Evolutionary conservation across 2,888 invertebrate species (phyloP), one percentile per base, ranked within the genome.

Genomic region (Drosophila nr. perissopoda): DNA sequence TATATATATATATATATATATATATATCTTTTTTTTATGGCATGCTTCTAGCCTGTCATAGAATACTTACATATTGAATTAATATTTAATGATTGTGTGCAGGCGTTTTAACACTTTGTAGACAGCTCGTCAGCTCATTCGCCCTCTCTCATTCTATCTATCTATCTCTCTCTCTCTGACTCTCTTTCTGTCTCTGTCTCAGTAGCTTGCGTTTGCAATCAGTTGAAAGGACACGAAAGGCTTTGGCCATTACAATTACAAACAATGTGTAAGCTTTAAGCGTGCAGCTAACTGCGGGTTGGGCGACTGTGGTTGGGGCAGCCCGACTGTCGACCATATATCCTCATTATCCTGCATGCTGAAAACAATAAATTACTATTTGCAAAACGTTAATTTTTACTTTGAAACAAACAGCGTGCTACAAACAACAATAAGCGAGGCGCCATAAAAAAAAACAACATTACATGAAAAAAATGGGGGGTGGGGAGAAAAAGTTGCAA

Each of bases 311-410:
- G 49, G 25, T n/a, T n/a, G 33, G 18, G 53, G 4, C 48, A 13
- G 49, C 57, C 56, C 58, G 53, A 48, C 59, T 51, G 70, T 52
- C 59, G 61, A 59, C 73, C 66, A 81, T 87, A 79, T 85, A 85
- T 89, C 79, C 85, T 85, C 89, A 88, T 85, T 89, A 86, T 85
- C 79, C 86, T 72, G 79, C 68, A 83, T 83, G 89, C 87, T 82
- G 82, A 87, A 83, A 89, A 84, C 89, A 88, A 86, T 86, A 86
- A 86, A 86, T 86, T 89, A 89, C 89, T 89, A 86, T 86, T 89
- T 89, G 85, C 85, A 88, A 89, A 88, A 84, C 82, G 85, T 88
- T 89, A 88, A 86, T 86, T 86, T 88, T 89, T 84, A 89, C 85
- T 82, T 56, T 56, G 79, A 69, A 80, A 63, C 82, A 78, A 79